phyloP scores from a whole-genome alignment of 2,797 vertebrate genomes.

The Oceanodroma leucorhoa region DNA sequence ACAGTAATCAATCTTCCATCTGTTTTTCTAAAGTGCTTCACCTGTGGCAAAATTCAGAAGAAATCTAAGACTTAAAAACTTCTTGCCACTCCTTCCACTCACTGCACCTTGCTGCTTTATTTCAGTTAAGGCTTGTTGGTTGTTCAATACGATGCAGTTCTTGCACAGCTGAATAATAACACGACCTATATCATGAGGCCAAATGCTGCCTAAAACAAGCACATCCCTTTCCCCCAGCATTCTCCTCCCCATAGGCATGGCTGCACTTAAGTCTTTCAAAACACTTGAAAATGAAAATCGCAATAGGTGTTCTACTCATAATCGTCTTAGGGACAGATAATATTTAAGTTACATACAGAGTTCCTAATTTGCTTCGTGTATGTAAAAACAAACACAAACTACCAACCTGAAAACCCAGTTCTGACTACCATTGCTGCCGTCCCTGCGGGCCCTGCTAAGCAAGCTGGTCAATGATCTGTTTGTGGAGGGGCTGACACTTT shows the following conservation, averaged over 20 bases:
- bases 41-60: background rate
- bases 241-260: rapidly evolving
- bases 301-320: background rate
- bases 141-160: rapidly evolving
- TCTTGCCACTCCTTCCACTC: background rate
- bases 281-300: background rate
- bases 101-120: background rate
- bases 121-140: background rate
- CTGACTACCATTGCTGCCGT: background rate
- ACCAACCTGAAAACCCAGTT: background rate
- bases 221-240: background rate
- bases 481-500: rapidly evolving
- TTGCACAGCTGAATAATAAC: rapidly evolving
- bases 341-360: background rate
- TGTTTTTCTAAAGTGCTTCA: background rate
- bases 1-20: background rate
- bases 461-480: rapidly evolving
- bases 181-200: rapidly evolving
- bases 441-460: background rate
- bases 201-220: background rate
- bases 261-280: background rate
- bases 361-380: background rate
- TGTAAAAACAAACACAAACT: background rate
- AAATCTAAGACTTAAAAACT: background rate
- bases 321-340: too few species aligned